A percentile compares a stretch with the other conserved stretches of the same genome.
Evolutionary conservation across 2,113 vertebrate species (phyloP).

Genomic region (Chlorocebus sabaeus): DNA sequence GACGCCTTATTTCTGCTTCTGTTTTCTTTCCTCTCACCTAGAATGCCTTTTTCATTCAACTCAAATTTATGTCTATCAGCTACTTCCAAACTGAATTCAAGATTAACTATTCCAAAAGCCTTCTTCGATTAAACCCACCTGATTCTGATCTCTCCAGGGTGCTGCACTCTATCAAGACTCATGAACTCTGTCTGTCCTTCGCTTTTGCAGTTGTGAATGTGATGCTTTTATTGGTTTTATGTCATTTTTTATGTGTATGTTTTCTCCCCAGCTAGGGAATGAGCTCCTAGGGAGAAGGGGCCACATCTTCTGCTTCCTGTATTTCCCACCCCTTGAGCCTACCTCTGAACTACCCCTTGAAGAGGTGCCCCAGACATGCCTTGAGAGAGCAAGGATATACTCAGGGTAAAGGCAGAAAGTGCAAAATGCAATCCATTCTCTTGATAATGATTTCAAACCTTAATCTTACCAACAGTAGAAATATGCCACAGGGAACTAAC

Average conservation of each 20-base stretch:
- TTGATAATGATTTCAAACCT: constrained; percentile 36
- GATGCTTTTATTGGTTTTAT: constrained; percentile 27
- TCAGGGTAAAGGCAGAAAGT: not conserved
- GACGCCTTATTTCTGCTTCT: not conserved
- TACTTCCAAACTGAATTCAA: constrained; percentile 49
- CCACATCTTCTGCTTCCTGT: not conserved
- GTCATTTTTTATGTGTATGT: not conserved
- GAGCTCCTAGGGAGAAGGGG: not conserved
- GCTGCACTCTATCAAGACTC: not conserved
- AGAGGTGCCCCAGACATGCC: not conserved
- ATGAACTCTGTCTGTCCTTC: not conserved
- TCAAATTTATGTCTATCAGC: constrained; percentile 46
- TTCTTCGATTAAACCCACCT: constrained; percentile 13
- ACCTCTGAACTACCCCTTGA: not conserved
- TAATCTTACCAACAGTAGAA: not conserved
- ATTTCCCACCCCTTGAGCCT: not conserved
- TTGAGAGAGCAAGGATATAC: not conserved
- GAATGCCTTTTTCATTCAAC: constrained; percentile 45
- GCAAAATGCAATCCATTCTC: not conserved
- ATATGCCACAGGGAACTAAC: not conserved
- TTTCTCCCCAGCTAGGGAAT: not conserved
- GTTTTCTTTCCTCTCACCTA: constrained; percentile 41
- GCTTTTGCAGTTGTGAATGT: not conserved
- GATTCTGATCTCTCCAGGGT: constrained; percentile 6
- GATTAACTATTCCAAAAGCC: constrained; percentile 41